Conservation (phyloP, 2,888 invertebrate genomes). For the Octonoba sinensis region DNA sequence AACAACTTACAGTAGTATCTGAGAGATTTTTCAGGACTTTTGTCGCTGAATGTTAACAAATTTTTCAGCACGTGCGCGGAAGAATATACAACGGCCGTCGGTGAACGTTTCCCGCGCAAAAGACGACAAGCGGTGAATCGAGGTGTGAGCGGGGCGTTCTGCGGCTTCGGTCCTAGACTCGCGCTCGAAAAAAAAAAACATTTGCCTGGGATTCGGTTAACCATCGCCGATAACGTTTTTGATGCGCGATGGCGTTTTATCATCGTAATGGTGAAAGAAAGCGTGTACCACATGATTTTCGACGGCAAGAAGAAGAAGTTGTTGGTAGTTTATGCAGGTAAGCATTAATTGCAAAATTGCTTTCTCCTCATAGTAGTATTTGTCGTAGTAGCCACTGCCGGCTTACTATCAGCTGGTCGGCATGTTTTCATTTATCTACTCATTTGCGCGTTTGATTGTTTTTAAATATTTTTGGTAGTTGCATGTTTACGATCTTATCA, state of each 20-base stretch:
- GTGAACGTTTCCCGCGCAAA: constrained; percentile 65
- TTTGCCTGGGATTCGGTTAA: not conserved
- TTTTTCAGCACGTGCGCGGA: constrained; percentile 58
- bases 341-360: constrained; percentile 66
- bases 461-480: too few relatives aligned
- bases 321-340: constrained; percentile 74
- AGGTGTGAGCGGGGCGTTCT: constrained; percentile 52
- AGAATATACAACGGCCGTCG: constrained; percentile 13
- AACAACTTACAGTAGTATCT: too few relatives aligned
- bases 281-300: constrained; percentile 63
- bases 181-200: constrained; percentile 22
- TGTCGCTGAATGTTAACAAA: not conserved
- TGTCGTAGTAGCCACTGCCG: constrained; percentile 41
- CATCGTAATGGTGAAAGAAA: constrained; percentile 62
- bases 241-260: constrained; percentile 56
- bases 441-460: not conserved
- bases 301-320: constrained; percentile 72
- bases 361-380: constrained; percentile 48
- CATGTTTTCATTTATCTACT: constrained; percentile 14
- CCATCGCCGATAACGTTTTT: not conserved
- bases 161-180: constrained; percentile 27
- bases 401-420: constrained; percentile 49
- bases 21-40: not conserved
- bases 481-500: too few relatives aligned
- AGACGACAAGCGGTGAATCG: constrained; percentile 51